Evolutionary conservation across 1,140 invertebrate genomes (phyloP), one percentile per base, ranked within the genome.

Genomic region (Aphis gossypii): DNA sequence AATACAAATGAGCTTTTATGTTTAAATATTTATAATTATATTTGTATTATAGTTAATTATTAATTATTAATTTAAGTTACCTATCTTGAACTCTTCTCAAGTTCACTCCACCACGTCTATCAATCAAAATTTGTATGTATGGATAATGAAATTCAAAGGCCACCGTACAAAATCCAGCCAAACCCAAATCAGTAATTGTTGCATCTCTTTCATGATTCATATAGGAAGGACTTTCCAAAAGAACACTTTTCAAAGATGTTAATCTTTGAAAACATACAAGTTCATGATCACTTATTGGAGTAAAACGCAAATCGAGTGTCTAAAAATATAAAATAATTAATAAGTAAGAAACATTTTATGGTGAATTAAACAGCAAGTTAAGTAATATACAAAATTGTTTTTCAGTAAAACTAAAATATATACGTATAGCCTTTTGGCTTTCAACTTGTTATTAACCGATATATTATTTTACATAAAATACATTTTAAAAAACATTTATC

Each of bases 221-320:
- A 84, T 86, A 48, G 38, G 20, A 20, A 54, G 92, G 92, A 44
- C 92, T 86, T 44, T 93, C 92, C 46, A 93, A 54, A 86, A 84
- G 48, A 56, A 93, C 48, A 86, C 86, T 35, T 93, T 93, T 93
- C 30, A 93, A 23, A 84, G 84, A 54, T 86, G 84, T 93, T 54
- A 93, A 93, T 84, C 92, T 93, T 93, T 93, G 92, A 93, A 93
- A 93, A 41, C 92, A 93, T 6, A 93, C 96, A 41, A 97, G 95
- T 95, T 97, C 97, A 21, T 96, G 96, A 94, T 97, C 97, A n/a
- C 96, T 96, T 30, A 97, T 95, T 2, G 96, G 96, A 0, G 97
- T 97, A 93, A 96, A 96, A 91, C 97, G 96, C 30, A 97, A 95
- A 94, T 97, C 97, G 46, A 97, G 95, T 38, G 96, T 95, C 97